These are phyloP conservation scores for Callaeas wilsoni DNA, from an alignment of 2,113 vertebrate species.

Conservation along the genomic window DNA sequence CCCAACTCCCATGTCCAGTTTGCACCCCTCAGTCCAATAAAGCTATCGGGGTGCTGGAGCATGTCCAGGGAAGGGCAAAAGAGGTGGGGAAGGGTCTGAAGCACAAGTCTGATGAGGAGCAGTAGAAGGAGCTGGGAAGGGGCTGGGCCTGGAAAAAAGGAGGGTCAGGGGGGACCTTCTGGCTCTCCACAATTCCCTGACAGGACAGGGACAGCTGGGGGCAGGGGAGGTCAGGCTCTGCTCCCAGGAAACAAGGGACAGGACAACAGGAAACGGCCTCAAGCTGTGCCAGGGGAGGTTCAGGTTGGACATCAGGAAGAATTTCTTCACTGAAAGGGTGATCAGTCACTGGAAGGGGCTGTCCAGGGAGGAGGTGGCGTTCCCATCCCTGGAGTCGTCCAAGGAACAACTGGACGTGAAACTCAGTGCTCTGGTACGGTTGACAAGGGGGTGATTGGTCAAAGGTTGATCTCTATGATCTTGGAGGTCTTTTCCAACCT, in stretches of 20 bases:
- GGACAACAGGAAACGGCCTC: rapidly evolving
- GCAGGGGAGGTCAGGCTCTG: rapidly evolving
- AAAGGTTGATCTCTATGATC: not conserved
- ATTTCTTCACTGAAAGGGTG: not conserved
- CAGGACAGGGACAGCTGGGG: not conserved
- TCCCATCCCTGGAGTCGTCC: not conserved
- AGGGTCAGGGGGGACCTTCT: not conserved
- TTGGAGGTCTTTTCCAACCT: not conserved
- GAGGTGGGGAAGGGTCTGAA: not conserved
- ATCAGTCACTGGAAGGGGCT: not conserved
- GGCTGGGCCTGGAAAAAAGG: not conserved
- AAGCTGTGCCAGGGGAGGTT: rapidly evolving
- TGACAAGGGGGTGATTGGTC: not conserved
- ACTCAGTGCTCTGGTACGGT: not conserved
- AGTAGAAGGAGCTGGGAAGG: not conserved
- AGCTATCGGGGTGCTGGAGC: too few species aligned
- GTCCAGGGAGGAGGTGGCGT: not conserved
- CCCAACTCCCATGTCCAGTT: not conserved
- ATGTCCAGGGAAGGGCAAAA: not conserved
- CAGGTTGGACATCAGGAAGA: not conserved
- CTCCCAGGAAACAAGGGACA: not conserved
- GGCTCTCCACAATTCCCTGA: not conserved
- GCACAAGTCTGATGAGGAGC: not conserved
- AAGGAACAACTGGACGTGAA: not conserved
- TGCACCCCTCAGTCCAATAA: not conserved